Evolutionary conservation across 2,113 vertebrate species (phyloP).

Genomic region (Phyllostomus hastatus): DNA sequence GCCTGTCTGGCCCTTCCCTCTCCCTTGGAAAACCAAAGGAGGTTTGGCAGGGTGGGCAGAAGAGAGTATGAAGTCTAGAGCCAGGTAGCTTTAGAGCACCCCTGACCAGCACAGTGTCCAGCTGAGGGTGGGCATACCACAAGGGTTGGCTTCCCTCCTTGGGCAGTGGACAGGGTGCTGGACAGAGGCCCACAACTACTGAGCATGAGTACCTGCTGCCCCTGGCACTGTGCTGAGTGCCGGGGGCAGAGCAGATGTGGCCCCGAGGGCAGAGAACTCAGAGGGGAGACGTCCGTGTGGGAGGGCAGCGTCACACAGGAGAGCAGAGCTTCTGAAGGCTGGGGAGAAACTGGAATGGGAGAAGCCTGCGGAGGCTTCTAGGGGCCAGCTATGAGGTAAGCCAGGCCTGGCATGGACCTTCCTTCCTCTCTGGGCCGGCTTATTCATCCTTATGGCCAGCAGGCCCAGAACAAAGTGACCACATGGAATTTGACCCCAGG

Average conservation of each 20-base stretch:
- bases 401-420: neutral
- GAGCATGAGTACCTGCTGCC: neutral
- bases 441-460: neutral
- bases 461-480: neutral
- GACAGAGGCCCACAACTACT: neutral
- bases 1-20: neutral
- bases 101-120: neutral
- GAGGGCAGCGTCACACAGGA: neutral
- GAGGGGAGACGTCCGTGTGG: neutral
- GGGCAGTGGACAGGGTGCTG: neutral
- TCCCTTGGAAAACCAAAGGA: neutral
- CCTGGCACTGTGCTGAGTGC: neutral
- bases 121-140: neutral
- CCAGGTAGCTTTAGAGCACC: neutral
- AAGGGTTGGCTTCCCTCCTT: neutral
- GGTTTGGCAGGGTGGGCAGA: neutral
- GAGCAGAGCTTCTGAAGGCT: neutral
- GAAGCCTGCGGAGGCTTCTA: neutral
- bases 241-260: neutral
- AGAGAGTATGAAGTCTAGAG: neutral
- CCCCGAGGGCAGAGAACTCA: neutral
- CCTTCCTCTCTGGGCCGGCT: neutral
- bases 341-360: neutral
- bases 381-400: neutral
- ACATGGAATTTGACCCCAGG: neutral